These are phyloP conservation scores for Candidula unifasciata DNA, from an alignment of 2,888 invertebrate genomes.

Conservation along the genomic window DNA sequence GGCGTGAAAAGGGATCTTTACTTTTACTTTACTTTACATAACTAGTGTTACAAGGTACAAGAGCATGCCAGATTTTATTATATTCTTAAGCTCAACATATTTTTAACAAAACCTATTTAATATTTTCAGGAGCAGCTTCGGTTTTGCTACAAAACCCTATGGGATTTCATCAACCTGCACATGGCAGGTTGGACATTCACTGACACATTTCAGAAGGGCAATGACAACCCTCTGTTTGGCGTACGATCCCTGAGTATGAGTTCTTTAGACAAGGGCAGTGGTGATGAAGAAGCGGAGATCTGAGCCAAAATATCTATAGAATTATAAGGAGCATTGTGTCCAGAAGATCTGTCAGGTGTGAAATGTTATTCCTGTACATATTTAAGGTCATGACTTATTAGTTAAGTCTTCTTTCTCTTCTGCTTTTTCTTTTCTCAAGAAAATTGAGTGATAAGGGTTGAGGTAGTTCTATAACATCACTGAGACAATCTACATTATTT, in stretches of 20 bases:
- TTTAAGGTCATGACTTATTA: too few relatives aligned
- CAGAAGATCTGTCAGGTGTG: not conserved
- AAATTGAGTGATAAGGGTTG: too few relatives aligned
- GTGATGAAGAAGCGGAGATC: not conserved
- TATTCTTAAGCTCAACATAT: not conserved
- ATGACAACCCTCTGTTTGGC: conserved; percentile 58
- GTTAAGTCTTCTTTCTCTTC: too few relatives aligned
- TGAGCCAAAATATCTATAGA: not conserved
- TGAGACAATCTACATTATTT: too few relatives aligned
- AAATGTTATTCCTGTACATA: too few relatives aligned
- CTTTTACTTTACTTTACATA: not conserved
- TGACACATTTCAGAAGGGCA: conserved; percentile 62
- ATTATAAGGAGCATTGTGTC: not conserved
- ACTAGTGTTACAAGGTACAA: not conserved
- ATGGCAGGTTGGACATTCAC: conserved; percentile 68
- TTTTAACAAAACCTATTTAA: not conserved
- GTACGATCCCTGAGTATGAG: conserved; percentile 62
- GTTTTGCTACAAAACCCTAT: conserved; percentile 74
- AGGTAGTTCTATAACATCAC: too few relatives aligned
- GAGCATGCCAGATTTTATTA: not conserved
- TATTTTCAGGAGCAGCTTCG: conserved; percentile 73
- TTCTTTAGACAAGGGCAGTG: conserved; percentile 49
- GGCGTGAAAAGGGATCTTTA: too few relatives aligned
- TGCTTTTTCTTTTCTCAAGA: too few relatives aligned
- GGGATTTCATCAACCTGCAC: conserved; percentile 71